Conservation (phyloP, 2,113 vertebrate genomes). For the Saccopteryx leptura region DNA sequence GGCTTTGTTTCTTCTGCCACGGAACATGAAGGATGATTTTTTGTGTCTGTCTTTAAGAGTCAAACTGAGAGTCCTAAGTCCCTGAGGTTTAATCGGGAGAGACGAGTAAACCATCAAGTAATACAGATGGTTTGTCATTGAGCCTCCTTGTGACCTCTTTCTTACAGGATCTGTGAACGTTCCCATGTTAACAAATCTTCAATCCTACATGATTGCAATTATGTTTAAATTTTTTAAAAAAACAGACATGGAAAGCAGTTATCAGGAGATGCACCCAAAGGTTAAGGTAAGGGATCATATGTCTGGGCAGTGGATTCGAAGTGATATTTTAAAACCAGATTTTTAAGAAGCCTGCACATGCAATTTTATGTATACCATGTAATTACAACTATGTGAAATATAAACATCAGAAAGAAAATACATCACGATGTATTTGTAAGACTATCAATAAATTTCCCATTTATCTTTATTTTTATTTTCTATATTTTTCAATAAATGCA, state of each 20-base stretch:
- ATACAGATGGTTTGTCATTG: background rate
- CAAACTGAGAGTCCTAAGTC: conserved; percentile 15
- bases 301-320: background rate
- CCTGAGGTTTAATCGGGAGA: conserved; percentile 32
- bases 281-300: background rate
- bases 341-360: conserved; percentile 2
- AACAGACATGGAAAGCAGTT: background rate
- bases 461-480: conserved; percentile 52
- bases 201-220: background rate
- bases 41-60: conserved; percentile 1
- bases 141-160: background rate
- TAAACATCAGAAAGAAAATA: conserved; percentile 11
- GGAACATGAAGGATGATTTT: background rate
- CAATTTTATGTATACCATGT: conserved; percentile 38
- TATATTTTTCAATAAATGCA: conserved; percentile 37
- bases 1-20: background rate
- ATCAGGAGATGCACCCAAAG: background rate
- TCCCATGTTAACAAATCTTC: background rate
- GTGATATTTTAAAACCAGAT: conserved; percentile 39
- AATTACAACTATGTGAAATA: conserved; percentile 3
- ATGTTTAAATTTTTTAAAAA: background rate
- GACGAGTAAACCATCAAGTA: background rate
- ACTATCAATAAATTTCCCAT: background rate
- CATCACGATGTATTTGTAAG: background rate
- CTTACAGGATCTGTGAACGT: background rate